Conservation (phyloP, 2,888 invertebrate species). For the Thalpophila matura region DNA sequence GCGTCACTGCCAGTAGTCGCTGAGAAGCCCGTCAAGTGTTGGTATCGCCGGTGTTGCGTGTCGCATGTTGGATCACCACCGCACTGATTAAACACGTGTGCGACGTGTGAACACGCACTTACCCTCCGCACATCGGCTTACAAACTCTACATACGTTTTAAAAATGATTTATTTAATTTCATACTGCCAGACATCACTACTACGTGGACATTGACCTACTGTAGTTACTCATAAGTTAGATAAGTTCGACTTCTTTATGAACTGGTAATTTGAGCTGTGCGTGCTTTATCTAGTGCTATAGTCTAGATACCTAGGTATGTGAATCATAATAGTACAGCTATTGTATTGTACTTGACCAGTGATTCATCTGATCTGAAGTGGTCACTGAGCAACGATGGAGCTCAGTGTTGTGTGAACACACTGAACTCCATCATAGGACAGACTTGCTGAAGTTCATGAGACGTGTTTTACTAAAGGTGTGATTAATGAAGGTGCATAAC, state of each 20-base stretch:
- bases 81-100: slow-evolving; percentile 24
- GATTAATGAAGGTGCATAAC: background rate
- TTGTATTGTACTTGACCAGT: background rate
- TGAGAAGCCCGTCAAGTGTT: slow-evolving; percentile 27
- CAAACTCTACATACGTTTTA: background rate
- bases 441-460: too few species aligned
- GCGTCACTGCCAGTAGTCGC: background rate
- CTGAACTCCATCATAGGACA: too few species aligned
- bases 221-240: too few species aligned
- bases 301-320: background rate
- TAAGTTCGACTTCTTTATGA: too few species aligned
- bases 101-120: background rate
- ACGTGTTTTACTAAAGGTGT: background rate
- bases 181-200: too few species aligned
- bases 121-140: slow-evolving; percentile 2
- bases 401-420: background rate
- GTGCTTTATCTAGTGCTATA: slow-evolving; percentile 9
- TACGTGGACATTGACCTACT: too few species aligned
- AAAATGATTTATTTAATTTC: background rate
- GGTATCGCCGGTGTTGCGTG: background rate
- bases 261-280: too few species aligned
- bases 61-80: background rate
- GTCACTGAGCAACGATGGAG: background rate
- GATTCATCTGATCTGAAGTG: slow-evolving; percentile 2
- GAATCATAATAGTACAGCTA: background rate